Percentiles rank a stretch among this genome's conserved stretches.
Conservation (phyloP, 2,797 vertebrate species). For the Clarias fuscus region DNA sequence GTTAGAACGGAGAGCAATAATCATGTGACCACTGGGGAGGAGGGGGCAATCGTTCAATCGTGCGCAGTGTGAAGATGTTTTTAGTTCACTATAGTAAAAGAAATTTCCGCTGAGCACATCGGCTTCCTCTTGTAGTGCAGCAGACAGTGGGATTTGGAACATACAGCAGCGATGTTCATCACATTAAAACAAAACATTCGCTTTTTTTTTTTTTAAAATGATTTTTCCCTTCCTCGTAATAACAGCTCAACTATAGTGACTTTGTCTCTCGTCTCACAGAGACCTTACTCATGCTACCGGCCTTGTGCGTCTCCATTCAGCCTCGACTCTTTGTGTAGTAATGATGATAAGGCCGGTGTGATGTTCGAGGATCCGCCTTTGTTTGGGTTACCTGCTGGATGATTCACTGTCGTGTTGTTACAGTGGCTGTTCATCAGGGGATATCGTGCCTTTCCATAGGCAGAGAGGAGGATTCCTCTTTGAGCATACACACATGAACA, state of each 20-base stretch:
- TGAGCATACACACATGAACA: background rate
- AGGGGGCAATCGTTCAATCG: no score
- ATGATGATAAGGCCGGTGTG: slow-evolving; percentile 28
- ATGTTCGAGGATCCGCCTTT: slow-evolving; percentile 30
- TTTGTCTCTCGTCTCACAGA: background rate
- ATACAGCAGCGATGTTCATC: background rate
- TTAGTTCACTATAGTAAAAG: background rate
- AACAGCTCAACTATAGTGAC: background rate
- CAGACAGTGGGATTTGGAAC: background rate
- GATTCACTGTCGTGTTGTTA: background rate
- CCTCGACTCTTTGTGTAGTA: slow-evolving; percentile 28
- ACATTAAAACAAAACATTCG: background rate
- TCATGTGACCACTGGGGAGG: no score
- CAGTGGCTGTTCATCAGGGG: background rate
- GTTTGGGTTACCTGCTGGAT: slow-evolving; percentile 27
- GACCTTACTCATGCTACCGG: slow-evolving; percentile 7
- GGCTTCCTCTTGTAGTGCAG: background rate
- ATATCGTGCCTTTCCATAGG: background rate
- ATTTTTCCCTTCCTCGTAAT: background rate
- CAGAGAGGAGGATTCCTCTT: background rate
- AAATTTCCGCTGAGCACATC: background rate
- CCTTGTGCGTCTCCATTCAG: slow-evolving; percentile 11
- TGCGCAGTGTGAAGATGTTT: no score
- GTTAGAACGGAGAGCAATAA: no score
- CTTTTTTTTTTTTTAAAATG: background rate